Evolutionary conservation across 2,113 vertebrate genomes (phyloP).

Genomic region (Orthonyx spaldingii): DNA sequence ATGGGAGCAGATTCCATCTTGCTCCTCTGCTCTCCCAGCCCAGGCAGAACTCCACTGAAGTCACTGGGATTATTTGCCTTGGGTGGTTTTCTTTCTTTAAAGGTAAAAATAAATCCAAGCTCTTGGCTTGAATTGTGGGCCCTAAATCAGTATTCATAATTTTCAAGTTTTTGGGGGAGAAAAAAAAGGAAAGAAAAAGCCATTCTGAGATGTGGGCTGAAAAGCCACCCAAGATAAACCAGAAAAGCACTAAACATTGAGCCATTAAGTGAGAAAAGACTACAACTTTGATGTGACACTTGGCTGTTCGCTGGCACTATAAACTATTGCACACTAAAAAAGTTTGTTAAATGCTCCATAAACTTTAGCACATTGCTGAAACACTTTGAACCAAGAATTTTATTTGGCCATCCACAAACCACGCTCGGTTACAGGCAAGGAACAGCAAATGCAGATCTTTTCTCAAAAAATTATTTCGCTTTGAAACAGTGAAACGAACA

Average conservation of each 20-base stretch:
- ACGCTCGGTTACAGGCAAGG: not conserved
- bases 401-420: not conserved
- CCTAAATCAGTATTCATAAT: not conserved
- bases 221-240: not conserved
- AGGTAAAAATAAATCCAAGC: conserved; percentile 1
- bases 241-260: not conserved
- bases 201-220: not conserved
- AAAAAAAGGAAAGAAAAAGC: not conserved
- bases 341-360: conserved; percentile 67
- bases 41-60: not conserved
- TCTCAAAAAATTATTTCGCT: not conserved
- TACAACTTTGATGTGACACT: conserved; percentile 16
- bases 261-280: not conserved
- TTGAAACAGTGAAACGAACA: not conserved
- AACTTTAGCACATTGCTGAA: conserved; percentile 48
- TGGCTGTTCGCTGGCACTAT: conserved; percentile 6
- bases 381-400: conserved; percentile 3
- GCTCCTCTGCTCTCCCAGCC: not conserved
- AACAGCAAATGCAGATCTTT: not conserved
- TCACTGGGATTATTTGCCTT: not conserved
- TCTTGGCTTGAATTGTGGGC: not conserved
- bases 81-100: not conserved
- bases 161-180: not conserved
- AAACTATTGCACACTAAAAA: conserved; percentile 31
- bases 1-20: not conserved